Conservation (phyloP, 2,113 vertebrate genomes). For the Leptodactylus fuscus region DNA sequence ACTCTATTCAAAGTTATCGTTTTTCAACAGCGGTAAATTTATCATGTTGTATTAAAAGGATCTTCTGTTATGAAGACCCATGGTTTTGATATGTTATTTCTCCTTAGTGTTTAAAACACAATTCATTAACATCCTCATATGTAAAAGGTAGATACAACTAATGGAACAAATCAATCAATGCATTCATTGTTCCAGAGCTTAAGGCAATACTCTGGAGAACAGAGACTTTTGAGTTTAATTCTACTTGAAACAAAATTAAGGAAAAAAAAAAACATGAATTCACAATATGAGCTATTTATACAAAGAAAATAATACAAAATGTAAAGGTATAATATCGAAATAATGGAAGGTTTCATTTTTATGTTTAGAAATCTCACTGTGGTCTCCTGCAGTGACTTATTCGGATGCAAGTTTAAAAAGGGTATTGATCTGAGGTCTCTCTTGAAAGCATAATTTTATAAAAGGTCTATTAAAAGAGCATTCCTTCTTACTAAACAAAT, state of each 20-base stretch:
- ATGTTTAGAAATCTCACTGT: slow-evolving; percentile 81
- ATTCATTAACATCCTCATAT: slow-evolving; percentile 88
- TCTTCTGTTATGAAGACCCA: no score
- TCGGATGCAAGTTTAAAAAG: slow-evolving; percentile 69
- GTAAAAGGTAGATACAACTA: slow-evolving; percentile 92
- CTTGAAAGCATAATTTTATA: slow-evolving; percentile 50
- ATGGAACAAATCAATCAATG: slow-evolving; percentile 92
- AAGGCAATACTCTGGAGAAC: slow-evolving; percentile 64
- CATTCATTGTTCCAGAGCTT: slow-evolving; percentile 78
- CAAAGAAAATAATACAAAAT: slow-evolving; percentile 59
- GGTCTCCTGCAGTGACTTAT: slow-evolving; percentile 77
- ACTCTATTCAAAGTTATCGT: no score
- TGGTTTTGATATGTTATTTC: slow-evolving; percentile 82
- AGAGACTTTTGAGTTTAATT: slow-evolving; percentile 71
- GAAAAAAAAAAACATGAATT: slow-evolving; percentile 54
- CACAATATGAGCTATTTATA: slow-evolving; percentile 57
- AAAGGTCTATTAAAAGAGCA: slow-evolving; percentile 53
- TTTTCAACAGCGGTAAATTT: no score
- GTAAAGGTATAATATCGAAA: slow-evolving; percentile 63
- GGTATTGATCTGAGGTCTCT: slow-evolving; percentile 63
- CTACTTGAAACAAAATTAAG: slow-evolving; percentile 65
- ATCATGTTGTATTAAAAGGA: no score
- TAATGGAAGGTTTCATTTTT: slow-evolving; percentile 74
- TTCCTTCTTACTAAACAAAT: slow-evolving; percentile 45
- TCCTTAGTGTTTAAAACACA: slow-evolving; percentile 92